These are phyloP conservation scores for Xenops minutus DNA, from an alignment of 2,797 vertebrate species.

Conservation along the genomic window DNA sequence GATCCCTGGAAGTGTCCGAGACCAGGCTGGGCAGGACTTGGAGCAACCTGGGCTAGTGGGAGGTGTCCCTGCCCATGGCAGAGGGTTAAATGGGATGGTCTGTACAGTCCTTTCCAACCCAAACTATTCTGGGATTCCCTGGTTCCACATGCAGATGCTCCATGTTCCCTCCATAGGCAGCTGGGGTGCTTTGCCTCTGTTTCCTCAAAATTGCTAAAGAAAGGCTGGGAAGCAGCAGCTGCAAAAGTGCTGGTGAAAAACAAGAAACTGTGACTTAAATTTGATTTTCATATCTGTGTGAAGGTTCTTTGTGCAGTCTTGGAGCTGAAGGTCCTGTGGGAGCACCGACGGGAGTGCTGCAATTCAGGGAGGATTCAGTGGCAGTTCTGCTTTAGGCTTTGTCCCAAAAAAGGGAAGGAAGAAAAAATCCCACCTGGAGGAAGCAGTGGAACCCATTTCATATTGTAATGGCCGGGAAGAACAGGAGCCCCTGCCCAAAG, in stretches of 20 bases:
- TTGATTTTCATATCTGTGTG: neutral
- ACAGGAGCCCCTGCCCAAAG: neutral
- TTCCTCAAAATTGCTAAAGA: accelerated
- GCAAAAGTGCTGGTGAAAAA: neutral
- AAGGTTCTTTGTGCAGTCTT: neutral
- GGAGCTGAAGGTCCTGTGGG: neutral
- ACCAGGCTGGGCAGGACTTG: accelerated
- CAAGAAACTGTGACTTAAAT: neutral
- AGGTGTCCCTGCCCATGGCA: neutral
- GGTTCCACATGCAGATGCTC: neutral
- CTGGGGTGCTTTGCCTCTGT: neutral
- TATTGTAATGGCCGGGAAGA: neutral
- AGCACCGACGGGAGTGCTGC: accelerated
- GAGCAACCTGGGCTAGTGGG: accelerated
- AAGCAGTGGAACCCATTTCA: neutral
- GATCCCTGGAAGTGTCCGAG: neutral
- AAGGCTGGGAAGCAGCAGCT: neutral
- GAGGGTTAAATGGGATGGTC: neutral
- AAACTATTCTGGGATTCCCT: neutral
- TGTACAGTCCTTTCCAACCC: neutral
- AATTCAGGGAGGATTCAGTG: neutral
- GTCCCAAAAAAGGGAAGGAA: neutral
- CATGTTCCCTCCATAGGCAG: accelerated
- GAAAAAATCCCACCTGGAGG: neutral
- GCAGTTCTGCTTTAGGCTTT: neutral